These are phyloP conservation scores for Turdus rufiventris DNA, from an alignment of 2,113 vertebrate species.

Conservation along the genomic window DNA sequence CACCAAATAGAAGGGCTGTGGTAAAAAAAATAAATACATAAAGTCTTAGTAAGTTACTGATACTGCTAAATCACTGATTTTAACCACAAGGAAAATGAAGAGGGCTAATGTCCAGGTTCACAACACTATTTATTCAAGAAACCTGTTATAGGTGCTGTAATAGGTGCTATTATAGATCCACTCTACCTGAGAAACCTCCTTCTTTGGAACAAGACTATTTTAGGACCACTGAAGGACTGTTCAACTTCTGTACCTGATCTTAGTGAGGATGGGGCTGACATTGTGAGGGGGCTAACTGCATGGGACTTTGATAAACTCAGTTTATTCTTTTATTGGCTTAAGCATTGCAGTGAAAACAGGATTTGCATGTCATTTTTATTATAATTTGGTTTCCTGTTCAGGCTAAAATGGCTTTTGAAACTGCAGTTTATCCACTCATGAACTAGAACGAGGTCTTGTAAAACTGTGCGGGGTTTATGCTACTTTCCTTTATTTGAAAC, in stretches of 20 bases:
- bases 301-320: background rate
- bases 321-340: constrained; percentile 35
- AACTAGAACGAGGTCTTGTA: constrained; percentile 48
- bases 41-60: background rate
- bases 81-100: background rate
- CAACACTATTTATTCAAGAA: background rate
- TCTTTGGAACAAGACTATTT: background rate
- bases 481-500: constrained; percentile 54
- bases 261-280: background rate
- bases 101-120: background rate
- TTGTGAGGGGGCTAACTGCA: background rate
- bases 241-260: background rate
- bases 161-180: background rate
- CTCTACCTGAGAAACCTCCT: background rate
- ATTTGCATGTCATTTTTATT: constrained; percentile 64
- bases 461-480: constrained; percentile 21
- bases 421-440: constrained; percentile 52
- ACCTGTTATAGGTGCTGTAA: background rate
- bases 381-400: constrained; percentile 60
- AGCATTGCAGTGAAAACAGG: constrained; percentile 40
- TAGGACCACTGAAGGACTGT: background rate
- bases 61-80: background rate
- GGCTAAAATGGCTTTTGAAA: constrained; percentile 49
- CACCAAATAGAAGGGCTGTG: background rate
- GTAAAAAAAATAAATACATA: background rate